Percentiles rank a stretch among this genome's conserved stretches.
Conservation (phyloP, 2,113 vertebrate genomes). For the Canis aureus region DNA sequence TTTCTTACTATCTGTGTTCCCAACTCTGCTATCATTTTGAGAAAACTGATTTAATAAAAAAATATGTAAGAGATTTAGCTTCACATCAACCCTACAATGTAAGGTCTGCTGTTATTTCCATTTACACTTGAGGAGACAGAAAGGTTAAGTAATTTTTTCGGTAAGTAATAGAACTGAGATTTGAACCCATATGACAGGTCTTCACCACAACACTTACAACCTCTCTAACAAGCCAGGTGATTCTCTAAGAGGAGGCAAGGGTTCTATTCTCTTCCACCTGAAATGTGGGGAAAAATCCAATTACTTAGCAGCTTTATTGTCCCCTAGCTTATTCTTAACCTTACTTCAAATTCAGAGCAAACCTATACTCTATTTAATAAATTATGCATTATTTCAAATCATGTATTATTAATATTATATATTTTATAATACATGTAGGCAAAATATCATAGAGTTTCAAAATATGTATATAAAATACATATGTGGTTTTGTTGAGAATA, state of each 20-base stretch:
- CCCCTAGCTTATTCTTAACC: background rate
- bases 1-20: background rate
- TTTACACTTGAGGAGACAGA: background rate
- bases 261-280: background rate
- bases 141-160: background rate
- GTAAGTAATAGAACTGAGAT: background rate
- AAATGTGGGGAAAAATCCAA: background rate
- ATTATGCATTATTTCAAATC: conserved; percentile 7
- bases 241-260: background rate
- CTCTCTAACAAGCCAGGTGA: background rate
- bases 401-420: conserved; percentile 33
- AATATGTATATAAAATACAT: background rate
- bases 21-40: background rate
- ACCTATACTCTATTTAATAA: conserved; percentile 25
- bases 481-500: background rate
- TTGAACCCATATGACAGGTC: background rate
- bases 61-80: background rate
- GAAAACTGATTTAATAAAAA: background rate
- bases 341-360: conserved; percentile 55
- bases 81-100: background rate
- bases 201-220: background rate
- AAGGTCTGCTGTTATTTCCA: background rate
- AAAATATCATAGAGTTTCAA: conserved; percentile 59
- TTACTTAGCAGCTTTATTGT: background rate
- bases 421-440: conserved; percentile 1